These are phyloP conservation scores for Pogonophryne albipinna DNA, from an alignment of 2,797 vertebrate species.

Conservation along the genomic window DNA sequence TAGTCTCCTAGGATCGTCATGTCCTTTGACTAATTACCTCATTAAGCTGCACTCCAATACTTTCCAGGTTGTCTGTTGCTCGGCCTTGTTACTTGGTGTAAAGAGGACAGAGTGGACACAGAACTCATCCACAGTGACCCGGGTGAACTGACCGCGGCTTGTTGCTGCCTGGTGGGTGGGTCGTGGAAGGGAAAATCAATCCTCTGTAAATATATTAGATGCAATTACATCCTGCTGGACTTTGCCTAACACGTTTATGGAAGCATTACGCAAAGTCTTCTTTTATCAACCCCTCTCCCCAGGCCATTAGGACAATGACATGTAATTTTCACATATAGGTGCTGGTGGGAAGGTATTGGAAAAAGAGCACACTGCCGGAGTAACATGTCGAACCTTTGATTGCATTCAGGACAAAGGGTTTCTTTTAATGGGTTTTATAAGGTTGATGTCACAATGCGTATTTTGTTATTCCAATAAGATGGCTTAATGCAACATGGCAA, in stretches of 20 bases:
- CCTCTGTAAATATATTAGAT: slow-evolving; percentile 83
- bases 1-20: slow-evolving; percentile 79
- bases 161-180: slow-evolving; percentile 65
- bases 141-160: slow-evolving; percentile 61
- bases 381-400: slow-evolving; percentile 46
- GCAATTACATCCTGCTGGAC: slow-evolving; percentile 82
- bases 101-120: slow-evolving; percentile 67
- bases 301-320: slow-evolving; percentile 72
- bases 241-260: slow-evolving; percentile 82
- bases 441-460: slow-evolving; percentile 31
- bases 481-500: slow-evolving; percentile 31
- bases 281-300: slow-evolving; percentile 70
- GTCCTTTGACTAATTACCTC: slow-evolving; percentile 87
- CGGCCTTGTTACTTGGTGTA: slow-evolving; percentile 63
- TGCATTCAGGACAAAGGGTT: slow-evolving; percentile 53
- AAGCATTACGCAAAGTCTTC: slow-evolving; percentile 83
- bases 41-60: slow-evolving; percentile 82
- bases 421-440: slow-evolving; percentile 57
- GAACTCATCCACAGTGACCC: slow-evolving; percentile 65
- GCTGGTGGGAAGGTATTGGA: slow-evolving; percentile 57
- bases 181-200: slow-evolving; percentile 75
- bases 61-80: slow-evolving; percentile 58
- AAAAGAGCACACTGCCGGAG: slow-evolving; percentile 45
- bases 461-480: slow-evolving; percentile 36
- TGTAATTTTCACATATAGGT: slow-evolving; percentile 74